phyloP scores from a whole-genome alignment of 2,888 invertebrate genomes.

The Eupeodes luniger region DNA sequence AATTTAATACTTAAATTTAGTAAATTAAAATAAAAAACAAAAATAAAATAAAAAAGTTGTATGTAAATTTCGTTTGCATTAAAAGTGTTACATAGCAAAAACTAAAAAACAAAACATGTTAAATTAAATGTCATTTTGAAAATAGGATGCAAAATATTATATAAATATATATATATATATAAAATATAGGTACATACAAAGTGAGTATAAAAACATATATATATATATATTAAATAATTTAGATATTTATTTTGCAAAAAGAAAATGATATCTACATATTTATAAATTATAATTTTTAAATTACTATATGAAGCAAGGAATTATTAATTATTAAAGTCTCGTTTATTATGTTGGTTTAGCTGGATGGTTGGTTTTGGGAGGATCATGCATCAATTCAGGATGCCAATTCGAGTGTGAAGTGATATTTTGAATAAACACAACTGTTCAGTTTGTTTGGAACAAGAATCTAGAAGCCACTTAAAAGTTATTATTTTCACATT shows the following conservation, averaged over 20 bases:
- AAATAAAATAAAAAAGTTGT: constrained; percentile 51
- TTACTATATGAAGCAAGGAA: constrained; percentile 46
- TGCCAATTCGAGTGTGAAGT: not conserved
- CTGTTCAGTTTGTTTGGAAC: too few species aligned
- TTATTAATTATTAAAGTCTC: constrained; percentile 22
- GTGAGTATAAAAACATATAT: constrained; percentile 16
- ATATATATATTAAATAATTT: constrained; percentile 40
- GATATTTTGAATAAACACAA: too few species aligned
- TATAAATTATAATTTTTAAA: not conserved
- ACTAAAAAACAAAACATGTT: constrained; percentile 59
- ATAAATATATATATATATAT: constrained; percentile 26
- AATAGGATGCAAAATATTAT: constrained; percentile 40
- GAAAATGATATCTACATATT: constrained; percentile 13
- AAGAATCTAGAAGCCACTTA: too few species aligned
- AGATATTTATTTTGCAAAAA: constrained; percentile 60
- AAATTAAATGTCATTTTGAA: constrained; percentile 70
- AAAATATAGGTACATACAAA: not conserved
- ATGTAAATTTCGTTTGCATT: constrained; percentile 71
- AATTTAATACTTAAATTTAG: constrained; percentile 68
- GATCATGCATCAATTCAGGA: not conserved
- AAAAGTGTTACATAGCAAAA: constrained; percentile 63
- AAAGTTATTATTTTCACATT: too few species aligned
- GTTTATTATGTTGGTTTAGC: not conserved
- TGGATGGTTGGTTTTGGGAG: constrained; percentile 4
- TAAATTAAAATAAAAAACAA: constrained; percentile 44